Percentiles rank a stretch among this genome's conserved stretches.
These are phyloP conservation scores for Enteromius radiatus DNA, from an alignment of 2,797 vertebrate genomes.

Conservation along the genomic window DNA sequence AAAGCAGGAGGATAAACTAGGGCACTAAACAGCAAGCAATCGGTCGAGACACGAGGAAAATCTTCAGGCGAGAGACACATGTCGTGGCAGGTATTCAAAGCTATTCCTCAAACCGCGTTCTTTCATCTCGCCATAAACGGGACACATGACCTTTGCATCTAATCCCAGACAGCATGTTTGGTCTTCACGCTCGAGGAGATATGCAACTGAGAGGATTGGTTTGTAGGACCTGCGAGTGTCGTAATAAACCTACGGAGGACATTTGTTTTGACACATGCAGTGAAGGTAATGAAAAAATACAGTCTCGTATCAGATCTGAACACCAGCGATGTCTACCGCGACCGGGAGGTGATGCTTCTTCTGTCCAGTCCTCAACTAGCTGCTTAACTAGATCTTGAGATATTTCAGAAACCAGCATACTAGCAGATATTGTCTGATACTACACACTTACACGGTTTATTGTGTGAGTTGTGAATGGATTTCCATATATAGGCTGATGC, in stretches of 20 bases:
- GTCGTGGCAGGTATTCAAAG: conserved; percentile 47
- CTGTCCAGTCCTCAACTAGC: not conserved
- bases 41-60: conserved; percentile 12
- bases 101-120: conserved; percentile 46
- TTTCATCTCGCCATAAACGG: conserved; percentile 34
- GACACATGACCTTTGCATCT: conserved; percentile 48
- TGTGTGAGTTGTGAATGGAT: not conserved
- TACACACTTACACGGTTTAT: not conserved
- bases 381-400: not conserved
- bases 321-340: not conserved
- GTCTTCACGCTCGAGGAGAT: conserved; percentile 29
- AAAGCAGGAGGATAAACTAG: conserved; percentile 16
- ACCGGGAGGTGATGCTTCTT: not conserved
- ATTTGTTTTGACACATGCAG: conserved; percentile 8
- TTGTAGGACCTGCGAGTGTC: conserved; percentile 21
- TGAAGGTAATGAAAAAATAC: not conserved
- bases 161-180: conserved; percentile 34
- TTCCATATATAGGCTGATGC: not conserved
- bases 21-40: conserved; percentile 27
- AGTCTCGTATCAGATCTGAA: not conserved
- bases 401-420: not conserved
- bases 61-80: conserved; percentile 22
- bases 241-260: conserved; percentile 11
- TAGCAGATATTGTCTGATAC: not conserved
- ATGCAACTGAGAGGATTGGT: conserved; percentile 40